Base-by-base conservation (phyloP, 1,140 invertebrate species). In the Leptopilina clavipes region DNA sequence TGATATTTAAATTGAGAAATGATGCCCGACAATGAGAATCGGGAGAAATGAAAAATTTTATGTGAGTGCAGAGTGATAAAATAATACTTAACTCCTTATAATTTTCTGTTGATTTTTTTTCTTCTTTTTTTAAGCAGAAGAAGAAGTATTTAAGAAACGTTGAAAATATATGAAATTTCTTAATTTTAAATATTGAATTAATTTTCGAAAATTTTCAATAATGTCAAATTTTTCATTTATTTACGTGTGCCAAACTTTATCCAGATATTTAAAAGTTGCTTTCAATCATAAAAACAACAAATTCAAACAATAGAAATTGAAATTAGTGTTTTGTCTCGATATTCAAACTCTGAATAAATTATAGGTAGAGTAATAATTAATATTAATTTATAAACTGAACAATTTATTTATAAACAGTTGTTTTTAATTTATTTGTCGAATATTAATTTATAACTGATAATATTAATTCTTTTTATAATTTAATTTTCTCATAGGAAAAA, bases 171-270 rank as follows among this genome's bases (percentile, higher is more conserved):
- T 48, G 12, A 52, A 17, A 17, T 17, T 52, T 52, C 3, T 17
- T 52, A n/a, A 65, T 65, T 37, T 25, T 25, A 12, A 14, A 2
- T 12, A 11, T 1, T 31, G 10, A 3, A 65, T 65, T 65, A 25
- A 19, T 25, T 25, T 12, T 65, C 6, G n/a, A 37, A 31, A 14
- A 14, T 6, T 65, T 65, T 14, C 9, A 11, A 7, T 14, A 65
- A 25, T 59, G 5, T 65, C 25, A n/a, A 65, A n/a, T 65, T 65
- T 65, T 37, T 37, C 11, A 37, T 52, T 52, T 40, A 18, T 54
- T 54, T 65, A n/a, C 11, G 59, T n/a, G 59, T 65, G 59, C 59
- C 59, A 65, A 65, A 65, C 22, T 65, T 65, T 31, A n/a, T 25
- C 19, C 12, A 31, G 12, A 59, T 1, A 14, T 18, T 19, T 54